A percentile compares a stretch with the other conserved stretches of the same genome.
phyloP scores from a whole-genome alignment of 2,113 vertebrate genomes.

The Poeciliopsis prolifica region DNA sequence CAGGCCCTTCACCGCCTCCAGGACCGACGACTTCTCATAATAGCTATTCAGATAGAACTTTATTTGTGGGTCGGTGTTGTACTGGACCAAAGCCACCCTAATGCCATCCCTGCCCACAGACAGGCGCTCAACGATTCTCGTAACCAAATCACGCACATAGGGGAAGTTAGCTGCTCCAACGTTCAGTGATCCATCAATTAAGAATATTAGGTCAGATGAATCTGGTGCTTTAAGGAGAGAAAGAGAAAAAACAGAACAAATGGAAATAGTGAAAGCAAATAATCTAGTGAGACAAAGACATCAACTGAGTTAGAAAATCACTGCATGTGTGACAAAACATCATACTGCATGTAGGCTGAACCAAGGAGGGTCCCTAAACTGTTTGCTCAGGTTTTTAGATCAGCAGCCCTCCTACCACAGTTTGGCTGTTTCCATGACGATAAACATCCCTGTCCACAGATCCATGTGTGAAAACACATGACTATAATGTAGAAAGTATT shows the following conservation, averaged over 20 bases:
- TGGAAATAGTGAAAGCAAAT: constrained; percentile 93
- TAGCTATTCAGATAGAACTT: constrained; percentile 89
- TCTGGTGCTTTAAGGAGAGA: constrained; percentile 90
- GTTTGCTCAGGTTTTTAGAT: no score
- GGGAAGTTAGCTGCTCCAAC: constrained; percentile 92
- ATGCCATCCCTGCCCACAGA: constrained; percentile 87
- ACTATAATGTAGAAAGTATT: not conserved
- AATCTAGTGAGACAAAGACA: constrained; percentile 80
- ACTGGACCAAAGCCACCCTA: constrained; percentile 91
- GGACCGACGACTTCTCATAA: constrained; percentile 85
- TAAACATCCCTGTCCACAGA: not conserved
- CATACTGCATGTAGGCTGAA: constrained; percentile 96
- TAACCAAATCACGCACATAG: constrained; percentile 89
- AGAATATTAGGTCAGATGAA: constrained; percentile 96
- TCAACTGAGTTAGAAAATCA: constrained; percentile 78
- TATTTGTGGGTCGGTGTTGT: constrained; percentile 84
- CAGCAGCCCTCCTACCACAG: no score
- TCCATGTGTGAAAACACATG: not conserved
- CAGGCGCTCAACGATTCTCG: constrained; percentile 92
- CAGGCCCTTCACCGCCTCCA: constrained; percentile 87
- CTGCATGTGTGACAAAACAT: constrained; percentile 81
- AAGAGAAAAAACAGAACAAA: constrained; percentile 84
- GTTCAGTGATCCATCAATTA: constrained; percentile 99
- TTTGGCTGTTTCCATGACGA: no score
- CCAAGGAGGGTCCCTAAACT: constrained; percentile 68